These are phyloP conservation scores for Reticulitermes speratus DNA, from an alignment of 1,140 invertebrate genomes.

Conservation along the genomic window DNA sequence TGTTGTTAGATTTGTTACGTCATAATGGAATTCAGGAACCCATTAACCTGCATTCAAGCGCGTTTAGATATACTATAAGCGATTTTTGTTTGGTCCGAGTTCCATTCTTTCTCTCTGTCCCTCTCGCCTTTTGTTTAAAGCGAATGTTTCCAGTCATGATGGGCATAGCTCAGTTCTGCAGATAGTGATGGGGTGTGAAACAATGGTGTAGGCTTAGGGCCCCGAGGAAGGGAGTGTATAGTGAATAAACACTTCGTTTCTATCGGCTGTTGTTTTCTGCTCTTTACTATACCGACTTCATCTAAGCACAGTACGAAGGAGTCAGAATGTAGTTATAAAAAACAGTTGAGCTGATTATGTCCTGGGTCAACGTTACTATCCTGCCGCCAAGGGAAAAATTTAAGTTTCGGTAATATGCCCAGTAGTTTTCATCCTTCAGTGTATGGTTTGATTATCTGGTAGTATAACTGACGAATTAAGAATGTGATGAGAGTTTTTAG, in stretches of 20 bases:
- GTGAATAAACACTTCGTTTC: not conserved
- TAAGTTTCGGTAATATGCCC: too few species aligned
- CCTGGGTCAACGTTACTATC: too few species aligned
- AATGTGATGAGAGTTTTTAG: too few species aligned
- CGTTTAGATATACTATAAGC: not conserved
- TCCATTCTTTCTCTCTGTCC: not conserved
- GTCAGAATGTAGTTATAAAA: not conserved
- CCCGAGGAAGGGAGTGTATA: not conserved
- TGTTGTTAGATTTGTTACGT: not conserved
- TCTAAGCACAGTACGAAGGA: not conserved
- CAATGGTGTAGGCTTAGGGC: not conserved
- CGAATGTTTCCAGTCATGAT: slow-evolving; percentile 6
- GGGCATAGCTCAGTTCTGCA: not conserved
- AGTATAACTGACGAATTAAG: too few species aligned
- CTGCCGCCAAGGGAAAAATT: too few species aligned
- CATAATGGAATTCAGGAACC: slow-evolving; percentile 6
- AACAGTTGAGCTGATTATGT: not conserved
- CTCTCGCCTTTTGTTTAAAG: not conserved
- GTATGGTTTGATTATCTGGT: too few species aligned
- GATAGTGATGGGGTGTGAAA: not conserved
- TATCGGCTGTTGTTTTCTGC: not conserved
- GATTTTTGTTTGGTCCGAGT: not conserved
- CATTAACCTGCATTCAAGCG: slow-evolving; percentile 5
- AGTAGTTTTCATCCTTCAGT: too few species aligned
- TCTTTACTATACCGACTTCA: not conserved